These are phyloP conservation scores for Mesodorylaimus sp. DNA, from an alignment of 2,888 invertebrate genomes.

Conservation along the genomic window DNA sequence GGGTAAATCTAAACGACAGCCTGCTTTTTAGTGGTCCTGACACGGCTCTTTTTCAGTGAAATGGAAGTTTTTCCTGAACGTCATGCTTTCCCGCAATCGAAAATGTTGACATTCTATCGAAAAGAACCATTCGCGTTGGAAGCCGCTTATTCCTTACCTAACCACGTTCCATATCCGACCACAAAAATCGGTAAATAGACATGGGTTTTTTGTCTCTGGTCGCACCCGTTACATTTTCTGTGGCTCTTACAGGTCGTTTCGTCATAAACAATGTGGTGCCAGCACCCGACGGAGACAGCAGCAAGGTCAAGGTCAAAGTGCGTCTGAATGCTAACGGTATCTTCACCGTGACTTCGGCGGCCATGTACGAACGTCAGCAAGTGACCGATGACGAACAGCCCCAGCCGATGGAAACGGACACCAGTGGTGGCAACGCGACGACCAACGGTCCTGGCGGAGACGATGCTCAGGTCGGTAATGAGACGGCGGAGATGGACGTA, in stretches of 20 bases:
- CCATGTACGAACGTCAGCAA: conserved; percentile 39
- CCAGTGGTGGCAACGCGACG: no score
- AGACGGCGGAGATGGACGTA: no score
- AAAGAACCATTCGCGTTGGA: conserved; percentile 68
- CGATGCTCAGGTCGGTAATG: no score
- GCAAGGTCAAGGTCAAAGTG: conserved; percentile 87
- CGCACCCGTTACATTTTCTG: neutral
- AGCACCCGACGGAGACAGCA: conserved; percentile 66
- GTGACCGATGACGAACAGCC: conserved; percentile 40
- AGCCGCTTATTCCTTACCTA: conserved; percentile 54
- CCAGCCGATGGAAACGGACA: no score
- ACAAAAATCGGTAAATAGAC: conserved; percentile 21
- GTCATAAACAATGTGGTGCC: conserved; percentile 47
- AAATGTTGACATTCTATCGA: conserved; percentile 76
- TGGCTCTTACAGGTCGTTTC: conserved; percentile 30
- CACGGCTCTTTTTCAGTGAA: conserved; percentile 47
- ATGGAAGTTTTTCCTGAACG: conserved; percentile 76
- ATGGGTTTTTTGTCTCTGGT: neutral
- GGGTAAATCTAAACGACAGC: conserved; percentile 33
- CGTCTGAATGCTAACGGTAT: conserved; percentile 82
- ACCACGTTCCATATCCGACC: conserved; percentile 51
- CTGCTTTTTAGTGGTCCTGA: conserved; percentile 5
- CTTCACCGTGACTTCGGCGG: conserved; percentile 65
- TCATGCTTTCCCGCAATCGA: conserved; percentile 74
- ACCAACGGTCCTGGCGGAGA: no score